Conservation (phyloP, 1,140 invertebrate genomes). For the Drosophila nikananu region DNA sequence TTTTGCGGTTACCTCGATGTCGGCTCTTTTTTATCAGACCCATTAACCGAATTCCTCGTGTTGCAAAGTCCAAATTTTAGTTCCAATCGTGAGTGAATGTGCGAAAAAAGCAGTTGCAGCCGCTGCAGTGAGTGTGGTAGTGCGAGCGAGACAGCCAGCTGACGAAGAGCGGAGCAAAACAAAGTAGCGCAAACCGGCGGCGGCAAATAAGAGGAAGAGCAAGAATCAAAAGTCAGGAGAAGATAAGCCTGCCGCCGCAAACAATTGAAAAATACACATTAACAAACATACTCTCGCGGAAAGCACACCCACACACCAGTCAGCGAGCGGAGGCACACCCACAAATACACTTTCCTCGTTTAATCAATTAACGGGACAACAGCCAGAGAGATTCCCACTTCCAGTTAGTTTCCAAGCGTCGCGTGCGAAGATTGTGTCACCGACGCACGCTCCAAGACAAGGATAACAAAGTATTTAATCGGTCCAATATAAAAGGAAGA, state of each 20-base stretch:
- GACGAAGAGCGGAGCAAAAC: constrained; percentile 42
- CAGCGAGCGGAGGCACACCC: constrained; percentile 21
- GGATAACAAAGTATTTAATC: constrained; percentile 6
- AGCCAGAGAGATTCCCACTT: constrained; percentile 31
- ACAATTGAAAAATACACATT: constrained; percentile 49
- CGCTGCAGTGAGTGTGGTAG: constrained; percentile 8
- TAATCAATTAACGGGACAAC: constrained; percentile 77
- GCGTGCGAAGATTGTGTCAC: constrained; percentile 61
- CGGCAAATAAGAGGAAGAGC: constrained; percentile 33
- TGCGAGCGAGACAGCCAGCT: constrained; percentile 61
- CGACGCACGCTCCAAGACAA: constrained; percentile 16
- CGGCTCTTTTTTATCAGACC: constrained; percentile 17
- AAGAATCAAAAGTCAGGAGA: constrained; percentile 10
- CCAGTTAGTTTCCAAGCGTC: constrained; percentile 40
- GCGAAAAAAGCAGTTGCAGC: constrained; percentile 28
- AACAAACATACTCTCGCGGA: constrained; percentile 11
- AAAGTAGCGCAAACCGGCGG: constrained; percentile 60
- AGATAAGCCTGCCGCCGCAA: constrained; percentile 53
- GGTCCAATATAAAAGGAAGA: neutral
- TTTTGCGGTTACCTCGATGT: constrained; percentile 16
- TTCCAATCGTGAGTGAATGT: constrained; percentile 31
- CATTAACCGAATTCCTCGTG: constrained; percentile 15
- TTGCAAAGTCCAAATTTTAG: constrained; percentile 5
- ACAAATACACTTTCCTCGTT: constrained; percentile 31
- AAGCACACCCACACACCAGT: constrained; percentile 11